Conservation (phyloP, 2,888 invertebrate genomes). For the Nephrotoma appendiculata region DNA sequence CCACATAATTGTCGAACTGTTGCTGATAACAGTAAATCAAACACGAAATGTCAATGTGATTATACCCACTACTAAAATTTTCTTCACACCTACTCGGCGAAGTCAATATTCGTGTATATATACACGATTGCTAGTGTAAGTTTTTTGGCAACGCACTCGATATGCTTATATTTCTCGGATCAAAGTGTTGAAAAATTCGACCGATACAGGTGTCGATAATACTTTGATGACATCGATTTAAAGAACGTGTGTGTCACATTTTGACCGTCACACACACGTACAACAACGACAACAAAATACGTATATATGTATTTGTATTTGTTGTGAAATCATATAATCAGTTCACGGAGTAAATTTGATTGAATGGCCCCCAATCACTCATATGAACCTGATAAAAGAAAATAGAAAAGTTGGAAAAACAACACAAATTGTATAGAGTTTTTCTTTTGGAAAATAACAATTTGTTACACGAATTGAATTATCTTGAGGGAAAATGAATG, state of each 20-base stretch:
- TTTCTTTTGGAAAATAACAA: not conserved
- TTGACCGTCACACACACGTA: not conserved
- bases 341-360: not conserved
- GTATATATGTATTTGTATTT: not conserved
- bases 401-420: not conserved
- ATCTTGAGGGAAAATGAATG: not conserved
- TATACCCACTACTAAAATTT: not conserved
- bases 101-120: not conserved
- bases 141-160: not conserved
- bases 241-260: not conserved
- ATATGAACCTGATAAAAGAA: not conserved
- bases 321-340: not conserved
- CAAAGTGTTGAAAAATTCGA: not conserved
- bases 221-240: not conserved
- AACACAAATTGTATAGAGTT: not conserved
- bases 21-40: not conserved
- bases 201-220: not conserved
- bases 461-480: not conserved
- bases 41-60: not conserved
- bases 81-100: not conserved
- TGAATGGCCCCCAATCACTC: not conserved
- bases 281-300: not conserved
- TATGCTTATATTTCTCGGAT: not conserved
- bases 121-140: not conserved
- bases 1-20: not conserved